These are phyloP conservation scores for Chrysopilus asiliformis DNA, from an alignment of 2,888 invertebrate genomes.

Conservation along the genomic window DNA sequence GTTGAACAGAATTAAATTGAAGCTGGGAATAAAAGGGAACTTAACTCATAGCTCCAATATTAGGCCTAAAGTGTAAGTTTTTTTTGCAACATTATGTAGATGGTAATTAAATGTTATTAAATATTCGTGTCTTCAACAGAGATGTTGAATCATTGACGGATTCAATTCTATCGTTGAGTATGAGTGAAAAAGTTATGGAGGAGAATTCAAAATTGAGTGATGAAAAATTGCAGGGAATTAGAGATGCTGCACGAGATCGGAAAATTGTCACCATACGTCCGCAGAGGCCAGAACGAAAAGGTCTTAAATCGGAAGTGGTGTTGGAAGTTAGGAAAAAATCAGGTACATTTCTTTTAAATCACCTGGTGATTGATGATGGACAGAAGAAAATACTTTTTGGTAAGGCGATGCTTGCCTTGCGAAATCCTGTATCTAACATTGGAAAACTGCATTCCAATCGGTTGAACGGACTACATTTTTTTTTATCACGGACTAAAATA, in stretches of 20 bases:
- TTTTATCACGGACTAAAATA: too few species aligned
- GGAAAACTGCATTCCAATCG: too few species aligned
- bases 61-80: constrained; percentile 11
- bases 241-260: constrained; percentile 20
- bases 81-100: background rate
- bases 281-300: constrained; percentile 30
- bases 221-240: constrained; percentile 24
- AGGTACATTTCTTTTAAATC: constrained; percentile 7
- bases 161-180: constrained; percentile 31
- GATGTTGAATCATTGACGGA: constrained; percentile 30
- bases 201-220: constrained; percentile 24
- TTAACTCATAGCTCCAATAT: constrained; percentile 1
- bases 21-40: constrained; percentile 26
- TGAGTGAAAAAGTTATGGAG: constrained; percentile 25
- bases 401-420: too few species aligned
- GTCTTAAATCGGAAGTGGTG: constrained; percentile 32
- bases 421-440: too few species aligned
- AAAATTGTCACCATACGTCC: constrained; percentile 27
- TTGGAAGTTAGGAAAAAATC: constrained; percentile 27
- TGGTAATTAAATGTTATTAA: too few species aligned
- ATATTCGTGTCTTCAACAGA: constrained; percentile 14
- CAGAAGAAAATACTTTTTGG: too few species aligned
- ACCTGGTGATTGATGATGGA: too few species aligned
- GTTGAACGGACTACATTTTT: too few species aligned
- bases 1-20: constrained; percentile 32